phyloP scores from a whole-genome alignment of 2,888 invertebrate genomes.

The Tupiocoris notatus region DNA sequence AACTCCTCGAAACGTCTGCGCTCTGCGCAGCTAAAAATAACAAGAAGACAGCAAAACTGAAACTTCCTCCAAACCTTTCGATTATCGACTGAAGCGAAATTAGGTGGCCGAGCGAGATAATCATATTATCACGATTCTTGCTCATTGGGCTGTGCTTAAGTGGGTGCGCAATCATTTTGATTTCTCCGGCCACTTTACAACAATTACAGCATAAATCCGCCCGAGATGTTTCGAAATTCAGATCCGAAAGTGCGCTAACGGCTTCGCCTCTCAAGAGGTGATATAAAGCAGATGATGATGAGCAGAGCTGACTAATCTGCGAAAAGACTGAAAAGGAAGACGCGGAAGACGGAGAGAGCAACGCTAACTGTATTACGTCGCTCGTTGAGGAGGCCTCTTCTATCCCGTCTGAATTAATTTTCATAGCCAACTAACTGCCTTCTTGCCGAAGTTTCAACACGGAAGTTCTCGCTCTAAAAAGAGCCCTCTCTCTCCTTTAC shows the following conservation, averaged over 20 bases:
- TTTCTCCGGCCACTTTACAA: background rate
- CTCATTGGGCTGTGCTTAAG: no score
- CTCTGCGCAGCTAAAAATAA: no score
- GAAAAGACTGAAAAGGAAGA: background rate
- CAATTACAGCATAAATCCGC: no score
- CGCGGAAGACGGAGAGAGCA: no score
- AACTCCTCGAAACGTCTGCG: no score
- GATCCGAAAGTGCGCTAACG: background rate
- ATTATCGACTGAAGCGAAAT: no score
- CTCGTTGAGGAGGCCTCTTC: background rate
- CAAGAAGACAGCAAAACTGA: no score
- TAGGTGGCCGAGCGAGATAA: no score
- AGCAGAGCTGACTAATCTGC: background rate
- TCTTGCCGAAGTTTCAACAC: conserved; percentile 13
- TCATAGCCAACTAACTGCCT: conserved; percentile 17
- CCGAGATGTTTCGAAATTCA: no score
- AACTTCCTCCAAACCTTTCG: no score
- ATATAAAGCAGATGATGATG: background rate
- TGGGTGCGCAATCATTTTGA: conserved; percentile 1
- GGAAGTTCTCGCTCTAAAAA: conserved; percentile 11
- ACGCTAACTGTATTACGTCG: conserved; percentile 18
- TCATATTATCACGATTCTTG: no score
- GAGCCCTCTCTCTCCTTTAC: background rate
- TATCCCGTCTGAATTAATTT: conserved; percentile 18
- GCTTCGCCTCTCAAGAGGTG: background rate